A percentile compares a stretch with the other conserved stretches of the same genome.
These are phyloP conservation scores for Dreissena rostriformis DNA, from an alignment of 1,140 invertebrate genomes.

Conservation along the genomic window DNA sequence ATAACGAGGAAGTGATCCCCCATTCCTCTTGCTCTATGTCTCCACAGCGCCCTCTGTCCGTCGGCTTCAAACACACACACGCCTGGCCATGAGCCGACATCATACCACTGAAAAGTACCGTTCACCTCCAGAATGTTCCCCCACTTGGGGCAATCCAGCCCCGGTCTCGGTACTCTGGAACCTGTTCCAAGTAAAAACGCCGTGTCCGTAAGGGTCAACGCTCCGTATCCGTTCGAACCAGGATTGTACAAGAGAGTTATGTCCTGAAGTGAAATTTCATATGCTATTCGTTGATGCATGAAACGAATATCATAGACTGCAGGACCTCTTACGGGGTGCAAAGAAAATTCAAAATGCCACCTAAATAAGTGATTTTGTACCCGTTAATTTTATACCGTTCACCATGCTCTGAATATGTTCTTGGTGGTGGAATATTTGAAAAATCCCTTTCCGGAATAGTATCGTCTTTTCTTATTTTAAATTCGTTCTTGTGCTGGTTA, in stretches of 20 bases:
- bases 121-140: slow-evolving; percentile 64
- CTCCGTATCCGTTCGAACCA: slow-evolving; percentile 58
- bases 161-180: slow-evolving; percentile 17
- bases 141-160: slow-evolving; percentile 72
- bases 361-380: slow-evolving; percentile 63
- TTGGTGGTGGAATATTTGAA: slow-evolving; percentile 31
- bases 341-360: slow-evolving; percentile 68
- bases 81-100: slow-evolving; percentile 56
- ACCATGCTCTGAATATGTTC: slow-evolving; percentile 61
- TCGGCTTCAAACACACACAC: slow-evolving; percentile 75
- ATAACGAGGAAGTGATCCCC: slow-evolving; percentile 65
- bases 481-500: neutral
- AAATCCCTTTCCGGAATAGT: slow-evolving; percentile 4
- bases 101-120: slow-evolving; percentile 49
- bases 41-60: slow-evolving; percentile 61
- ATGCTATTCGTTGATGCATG: slow-evolving; percentile 66
- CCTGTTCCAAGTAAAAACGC: slow-evolving; percentile 30
- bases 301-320: slow-evolving; percentile 68
- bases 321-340: slow-evolving; percentile 61
- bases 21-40: slow-evolving; percentile 65
- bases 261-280: slow-evolving; percentile 75
- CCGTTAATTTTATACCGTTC: slow-evolving; percentile 63
- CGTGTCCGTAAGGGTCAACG: slow-evolving; percentile 67
- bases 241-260: slow-evolving; percentile 70
- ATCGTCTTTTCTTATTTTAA: slow-evolving; percentile 10